Evolutionary conservation across 2,797 vertebrate species (phyloP).

Genomic region (Halcyon badia): DNA sequence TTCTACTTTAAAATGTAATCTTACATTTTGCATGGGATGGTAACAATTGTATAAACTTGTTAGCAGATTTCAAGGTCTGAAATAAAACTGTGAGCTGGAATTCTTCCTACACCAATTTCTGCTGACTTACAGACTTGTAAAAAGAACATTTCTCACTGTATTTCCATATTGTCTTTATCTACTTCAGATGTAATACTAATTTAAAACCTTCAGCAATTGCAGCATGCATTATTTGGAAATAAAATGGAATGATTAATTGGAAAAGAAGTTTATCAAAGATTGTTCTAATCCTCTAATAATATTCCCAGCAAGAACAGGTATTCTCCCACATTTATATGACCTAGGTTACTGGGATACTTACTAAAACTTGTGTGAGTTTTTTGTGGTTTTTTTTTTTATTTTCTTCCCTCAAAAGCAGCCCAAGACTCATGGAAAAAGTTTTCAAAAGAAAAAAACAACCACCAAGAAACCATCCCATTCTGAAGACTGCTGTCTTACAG

Average conservation of each 20-base stretch:
- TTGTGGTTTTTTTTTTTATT: fast-evolving
- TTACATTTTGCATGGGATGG: not conserved
- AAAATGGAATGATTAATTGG: not conserved
- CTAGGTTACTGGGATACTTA: not conserved
- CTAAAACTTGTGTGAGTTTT: not conserved
- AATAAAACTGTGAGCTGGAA: not conserved
- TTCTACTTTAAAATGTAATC: not conserved
- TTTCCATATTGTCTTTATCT: not conserved
- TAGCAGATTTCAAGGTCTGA: not conserved
- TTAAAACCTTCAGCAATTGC: not conserved
- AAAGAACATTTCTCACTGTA: not conserved
- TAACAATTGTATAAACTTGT: not conserved
- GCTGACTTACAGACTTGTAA: not conserved
- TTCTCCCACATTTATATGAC: not conserved
- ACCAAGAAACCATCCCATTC: not conserved
- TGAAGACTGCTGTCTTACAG: not conserved
- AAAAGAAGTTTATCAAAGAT: not conserved
- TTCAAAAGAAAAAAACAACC: not conserved
- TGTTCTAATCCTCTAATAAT: not conserved
- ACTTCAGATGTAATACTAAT: not conserved
- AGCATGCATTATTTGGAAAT: not conserved
- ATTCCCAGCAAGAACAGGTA: not conserved
- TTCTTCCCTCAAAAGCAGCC: not conserved
- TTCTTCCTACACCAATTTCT: not conserved
- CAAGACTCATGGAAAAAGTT: not conserved